A percentile compares a stretch with the other conserved stretches of the same genome.
Conservation (phyloP, 1,140 invertebrate species). For the Heliconius hewitsoni region DNA sequence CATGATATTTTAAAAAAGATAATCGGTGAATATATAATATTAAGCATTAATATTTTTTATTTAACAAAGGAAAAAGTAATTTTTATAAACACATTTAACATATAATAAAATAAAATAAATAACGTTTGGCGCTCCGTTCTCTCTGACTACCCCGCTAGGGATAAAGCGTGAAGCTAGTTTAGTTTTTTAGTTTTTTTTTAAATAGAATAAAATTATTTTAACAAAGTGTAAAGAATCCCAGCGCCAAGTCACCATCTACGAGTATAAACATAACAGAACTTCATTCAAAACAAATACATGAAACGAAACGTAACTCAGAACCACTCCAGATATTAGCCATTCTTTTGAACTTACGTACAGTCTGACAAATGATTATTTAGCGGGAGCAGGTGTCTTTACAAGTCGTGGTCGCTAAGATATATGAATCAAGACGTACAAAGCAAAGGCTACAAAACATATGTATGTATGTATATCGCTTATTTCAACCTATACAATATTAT, state of each 20-base stretch:
- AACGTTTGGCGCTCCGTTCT: no score
- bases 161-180: no score
- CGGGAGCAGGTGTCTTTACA: constrained; percentile 60
- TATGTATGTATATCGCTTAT: constrained; percentile 23
- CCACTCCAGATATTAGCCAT: constrained; percentile 75
- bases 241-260: background rate
- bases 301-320: constrained; percentile 56
- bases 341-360: constrained; percentile 71
- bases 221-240: background rate
- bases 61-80: no score
- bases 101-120: no score
- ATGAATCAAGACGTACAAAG: constrained; percentile 63
- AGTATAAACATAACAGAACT: background rate
- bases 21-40: background rate
- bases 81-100: no score
- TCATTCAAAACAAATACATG: constrained; percentile 21
- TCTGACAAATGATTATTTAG: constrained; percentile 78
- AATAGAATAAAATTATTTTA: no score
- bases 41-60: no score
- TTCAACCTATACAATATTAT: background rate
- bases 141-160: no score
- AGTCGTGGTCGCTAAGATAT: constrained; percentile 48
- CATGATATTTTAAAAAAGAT: background rate
- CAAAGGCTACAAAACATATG: constrained; percentile 40
- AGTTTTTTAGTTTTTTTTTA: no score